Evolutionary conservation across 92 coral and sea anemone genomes (phyloP), one percentile per base, ranked within the genome.

Genomic region (Epizoanthus illoricatus): DNA sequence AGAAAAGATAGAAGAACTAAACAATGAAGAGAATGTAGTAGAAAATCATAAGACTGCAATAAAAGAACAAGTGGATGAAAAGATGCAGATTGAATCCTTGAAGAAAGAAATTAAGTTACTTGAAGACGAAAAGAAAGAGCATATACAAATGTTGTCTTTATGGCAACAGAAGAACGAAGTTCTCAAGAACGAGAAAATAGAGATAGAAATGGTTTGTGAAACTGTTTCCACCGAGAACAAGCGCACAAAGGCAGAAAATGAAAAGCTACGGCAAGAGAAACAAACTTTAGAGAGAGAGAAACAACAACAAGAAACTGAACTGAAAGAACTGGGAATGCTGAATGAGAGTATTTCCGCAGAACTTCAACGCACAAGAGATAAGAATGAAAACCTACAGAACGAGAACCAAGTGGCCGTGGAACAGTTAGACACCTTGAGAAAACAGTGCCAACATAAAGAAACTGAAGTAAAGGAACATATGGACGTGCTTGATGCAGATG

Each of bases 241-340:
- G 56, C 71, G 72, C 8, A 79, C 75, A 4, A 65, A 82, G 39
- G 78, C 62, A 24, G 86, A 79, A 36, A 68, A 57, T 74, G 79
- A 78, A 13, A 85, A 85, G 64, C 69, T 85, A 6, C 13, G 58
- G n/a, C 76, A 85, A 18, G 88, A 85, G 52, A 85, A 76, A 41
- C 76, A 85, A 16, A 39, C 43, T 21, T 69, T 85, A 60, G 84
- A 85, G 40, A 67, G 60, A 52, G 88, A 61, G 43, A 80, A 71
- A 36, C 74, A 86, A 6, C 65, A 80, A 23, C 39, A 79, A 33
- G 84, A 80, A 45, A 28, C 7, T 8, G 54, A 64, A 42, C 74
- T 80, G 3, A 40, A 21, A 2, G 65, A 61, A 6, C 28, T 66
- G 10, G 20, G 74, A 11, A 80, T 40, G 67, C 8, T 40, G 36